Evolutionary conservation across 2,113 vertebrate species (phyloP).

Genomic region (Fulmarus glacialis): DNA sequence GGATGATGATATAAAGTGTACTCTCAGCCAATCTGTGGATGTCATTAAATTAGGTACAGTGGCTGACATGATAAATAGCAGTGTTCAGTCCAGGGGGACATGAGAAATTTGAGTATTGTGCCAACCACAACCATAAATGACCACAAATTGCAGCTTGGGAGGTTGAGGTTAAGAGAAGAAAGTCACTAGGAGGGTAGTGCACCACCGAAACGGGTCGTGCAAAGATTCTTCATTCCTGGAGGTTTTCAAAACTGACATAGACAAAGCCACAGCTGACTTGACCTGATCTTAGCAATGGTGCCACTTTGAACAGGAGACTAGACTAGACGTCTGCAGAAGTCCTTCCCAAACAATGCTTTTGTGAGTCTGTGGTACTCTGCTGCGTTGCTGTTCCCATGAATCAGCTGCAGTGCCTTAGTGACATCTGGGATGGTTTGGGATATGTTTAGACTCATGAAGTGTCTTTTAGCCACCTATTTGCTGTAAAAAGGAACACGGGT

Average conservation of each 20-base stretch:
- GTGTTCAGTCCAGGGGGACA: not conserved
- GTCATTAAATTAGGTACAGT: not conserved
- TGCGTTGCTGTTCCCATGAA: not conserved
- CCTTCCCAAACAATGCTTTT: not conserved
- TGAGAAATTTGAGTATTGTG: not conserved
- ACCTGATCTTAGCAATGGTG: not conserved
- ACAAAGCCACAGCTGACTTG: not conserved
- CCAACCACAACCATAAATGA: not conserved
- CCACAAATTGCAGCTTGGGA: not conserved
- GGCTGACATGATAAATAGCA: not conserved
- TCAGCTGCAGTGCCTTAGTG: not conserved
- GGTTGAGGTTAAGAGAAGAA: not conserved
- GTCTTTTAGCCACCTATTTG: not conserved
- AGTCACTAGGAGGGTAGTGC: not conserved
- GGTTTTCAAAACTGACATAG: not conserved
- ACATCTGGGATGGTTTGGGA: not conserved
- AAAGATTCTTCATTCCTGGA: not conserved
- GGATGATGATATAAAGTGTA: not conserved
- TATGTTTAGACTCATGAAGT: not conserved
- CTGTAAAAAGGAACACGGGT: not conserved
- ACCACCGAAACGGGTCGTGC: not conserved
- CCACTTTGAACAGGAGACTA: not conserved
- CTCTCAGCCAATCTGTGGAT: not conserved
- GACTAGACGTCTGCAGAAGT: not conserved
- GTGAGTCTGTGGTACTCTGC: not conserved